phyloP scores from a whole-genome alignment of 1,140 invertebrate genomes.

The Nymphalis io region DNA sequence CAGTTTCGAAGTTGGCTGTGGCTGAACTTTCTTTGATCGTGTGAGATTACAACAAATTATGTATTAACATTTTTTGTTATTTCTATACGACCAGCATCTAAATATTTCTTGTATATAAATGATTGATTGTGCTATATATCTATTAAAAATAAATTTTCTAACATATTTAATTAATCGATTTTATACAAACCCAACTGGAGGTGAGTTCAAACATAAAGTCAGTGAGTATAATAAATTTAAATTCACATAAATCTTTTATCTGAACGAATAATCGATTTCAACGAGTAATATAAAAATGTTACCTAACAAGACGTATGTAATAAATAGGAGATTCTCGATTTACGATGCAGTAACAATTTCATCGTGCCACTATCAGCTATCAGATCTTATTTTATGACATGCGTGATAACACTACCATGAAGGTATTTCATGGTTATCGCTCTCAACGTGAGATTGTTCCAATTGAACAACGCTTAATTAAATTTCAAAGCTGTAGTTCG shows the following conservation, averaged over 20 bases:
- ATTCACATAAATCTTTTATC: background rate
- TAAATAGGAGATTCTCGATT: conserved; percentile 27
- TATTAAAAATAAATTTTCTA: no score
- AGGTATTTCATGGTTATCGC: conserved; percentile 18
- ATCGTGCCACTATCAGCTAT: conserved; percentile 33
- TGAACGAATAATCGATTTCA: conserved; percentile 7
- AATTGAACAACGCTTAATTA: conserved; percentile 18
- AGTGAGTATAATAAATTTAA: background rate
- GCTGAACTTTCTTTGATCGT: no score
- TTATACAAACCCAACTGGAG: no score
- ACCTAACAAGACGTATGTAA: conserved; percentile 29
- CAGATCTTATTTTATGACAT: conserved; percentile 36
- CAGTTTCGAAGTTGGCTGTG: no score
- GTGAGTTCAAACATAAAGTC: no score
- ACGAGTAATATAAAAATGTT: conserved; percentile 16
- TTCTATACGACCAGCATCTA: no score
- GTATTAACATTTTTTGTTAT: no score
- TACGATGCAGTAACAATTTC: conserved; percentile 41
- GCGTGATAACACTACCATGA: conserved; percentile 7
- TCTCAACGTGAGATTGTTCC: background rate
- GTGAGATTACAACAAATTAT: no score
- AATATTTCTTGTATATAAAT: no score
- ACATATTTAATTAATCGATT: no score
- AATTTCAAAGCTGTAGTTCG: conserved; percentile 8
- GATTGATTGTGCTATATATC: no score